phyloP scores from a whole-genome alignment of 2,888 invertebrate genomes.

The Acleris cristana region DNA sequence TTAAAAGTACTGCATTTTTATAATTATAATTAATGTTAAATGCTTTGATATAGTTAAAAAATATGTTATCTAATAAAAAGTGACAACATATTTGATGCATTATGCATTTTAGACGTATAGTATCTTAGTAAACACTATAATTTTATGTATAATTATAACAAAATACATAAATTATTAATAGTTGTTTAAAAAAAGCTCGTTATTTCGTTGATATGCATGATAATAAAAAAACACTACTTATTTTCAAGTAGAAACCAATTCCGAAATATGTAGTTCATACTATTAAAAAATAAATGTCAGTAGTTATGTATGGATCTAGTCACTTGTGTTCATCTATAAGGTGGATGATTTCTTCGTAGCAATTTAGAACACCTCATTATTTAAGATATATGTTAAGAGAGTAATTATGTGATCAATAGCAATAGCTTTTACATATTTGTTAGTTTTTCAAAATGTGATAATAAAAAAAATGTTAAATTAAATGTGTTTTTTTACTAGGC shows the following conservation, averaged over 20 bases:
- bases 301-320: conserved; percentile 23
- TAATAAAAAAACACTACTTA: background rate
- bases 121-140: no score
- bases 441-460: conserved; percentile 39
- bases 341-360: conserved; percentile 12
- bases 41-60: no score
- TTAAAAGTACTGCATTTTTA: conserved; percentile 35
- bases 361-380: conserved; percentile 23
- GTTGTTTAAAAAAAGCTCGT: no score
- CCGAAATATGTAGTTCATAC: background rate
- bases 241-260: conserved; percentile 1
- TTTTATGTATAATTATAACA: no score
- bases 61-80: no score
- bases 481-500: conserved; percentile 1
- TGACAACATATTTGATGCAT: no score
- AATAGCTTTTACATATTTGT: conserved; percentile 37
- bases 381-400: conserved; percentile 3
- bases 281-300: background rate
- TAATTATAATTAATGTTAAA: conserved; percentile 14
- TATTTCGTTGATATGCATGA: no score
- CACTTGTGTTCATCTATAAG: background rate
- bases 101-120: no score
- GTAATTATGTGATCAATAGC: conserved; percentile 25
- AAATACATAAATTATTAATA: no score
- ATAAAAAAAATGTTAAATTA: conserved; percentile 27